A percentile compares a stretch with the other conserved stretches of the same genome.
These are phyloP conservation scores for Campoplex nolae DNA, from an alignment of 2,888 invertebrate genomes.

Conservation along the genomic window DNA sequence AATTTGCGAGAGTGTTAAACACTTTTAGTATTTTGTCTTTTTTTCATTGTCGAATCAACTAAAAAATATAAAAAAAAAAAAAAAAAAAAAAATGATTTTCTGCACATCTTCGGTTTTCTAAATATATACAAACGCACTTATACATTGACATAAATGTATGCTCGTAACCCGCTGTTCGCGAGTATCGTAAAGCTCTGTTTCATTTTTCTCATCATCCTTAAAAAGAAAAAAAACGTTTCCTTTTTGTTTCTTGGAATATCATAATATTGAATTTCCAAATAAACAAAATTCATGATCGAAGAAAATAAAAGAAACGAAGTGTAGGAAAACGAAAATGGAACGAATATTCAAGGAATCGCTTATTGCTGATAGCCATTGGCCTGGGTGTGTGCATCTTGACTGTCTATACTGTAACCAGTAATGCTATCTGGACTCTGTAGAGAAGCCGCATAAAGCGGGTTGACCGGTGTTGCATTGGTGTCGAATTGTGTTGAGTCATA, in stretches of 20 bases:
- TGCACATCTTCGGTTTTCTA: constrained; percentile 16
- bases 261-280: constrained; percentile 43
- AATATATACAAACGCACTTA: constrained; percentile 31
- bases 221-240: not conserved
- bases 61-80: not conserved
- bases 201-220: constrained; percentile 20
- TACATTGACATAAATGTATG: constrained; percentile 2
- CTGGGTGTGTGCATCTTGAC: constrained; percentile 80
- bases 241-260: constrained; percentile 30
- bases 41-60: not conserved
- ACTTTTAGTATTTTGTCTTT: not conserved
- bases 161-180: constrained; percentile 62
- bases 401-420: constrained; percentile 86
- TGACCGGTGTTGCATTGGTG: constrained; percentile 88
- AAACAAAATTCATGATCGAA: constrained; percentile 6
- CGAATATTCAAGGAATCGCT: constrained; percentile 62
- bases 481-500: constrained; percentile 91
- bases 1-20: not conserved
- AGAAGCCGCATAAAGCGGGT: constrained; percentile 89
- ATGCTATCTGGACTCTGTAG: constrained; percentile 91
- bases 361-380: constrained; percentile 83
- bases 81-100: constrained; percentile 1
- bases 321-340: constrained; percentile 18
- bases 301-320: not conserved
- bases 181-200: constrained; percentile 64